These are phyloP conservation scores for Scaptodrosophila lebanonensis DNA, from an alignment of 1,140 invertebrate genomes.

Conservation along the genomic window DNA sequence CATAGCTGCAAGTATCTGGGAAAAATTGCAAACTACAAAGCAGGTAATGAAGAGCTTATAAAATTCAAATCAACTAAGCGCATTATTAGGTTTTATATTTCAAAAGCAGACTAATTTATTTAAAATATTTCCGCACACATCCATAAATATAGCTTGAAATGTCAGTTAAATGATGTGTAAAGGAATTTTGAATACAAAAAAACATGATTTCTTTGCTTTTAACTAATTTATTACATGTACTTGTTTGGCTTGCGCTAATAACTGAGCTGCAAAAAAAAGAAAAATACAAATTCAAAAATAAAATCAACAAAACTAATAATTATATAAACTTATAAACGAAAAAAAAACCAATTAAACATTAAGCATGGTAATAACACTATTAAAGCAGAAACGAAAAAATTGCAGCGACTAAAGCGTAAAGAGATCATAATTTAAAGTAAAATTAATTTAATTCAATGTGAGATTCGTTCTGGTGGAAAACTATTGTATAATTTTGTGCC, in stretches of 20 bases:
- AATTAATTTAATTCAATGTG: conserved; percentile 45
- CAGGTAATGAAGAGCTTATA: too few relatives aligned
- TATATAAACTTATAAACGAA: conserved; percentile 31
- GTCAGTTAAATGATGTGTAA: too few relatives aligned
- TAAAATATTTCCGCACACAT: conserved; percentile 19
- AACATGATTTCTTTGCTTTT: conserved; percentile 37
- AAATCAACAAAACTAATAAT: conserved; percentile 40
- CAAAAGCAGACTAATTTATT: conserved; percentile 28
- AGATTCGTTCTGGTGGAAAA: conserved; percentile 48
- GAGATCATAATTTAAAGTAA: conserved; percentile 55
- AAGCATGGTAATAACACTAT: conserved; percentile 58
- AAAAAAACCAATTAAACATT: conserved; percentile 41
- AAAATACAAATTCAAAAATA: conserved; percentile 40
- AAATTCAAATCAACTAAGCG: conserved; percentile 15
- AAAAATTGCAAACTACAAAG: conserved; percentile 39
- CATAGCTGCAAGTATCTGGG: conserved; percentile 1
- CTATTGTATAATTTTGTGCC: conserved; percentile 70
- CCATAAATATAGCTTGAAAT: too few relatives aligned
- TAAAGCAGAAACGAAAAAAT: conserved; percentile 51
- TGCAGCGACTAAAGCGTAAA: conserved; percentile 65
- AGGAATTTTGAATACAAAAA: conserved; percentile 43
- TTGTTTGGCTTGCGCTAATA: conserved; percentile 54
- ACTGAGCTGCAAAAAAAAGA: conserved; percentile 66
- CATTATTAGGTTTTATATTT: conserved; percentile 15
- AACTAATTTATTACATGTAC: conserved; percentile 65